A percentile compares a stretch with the other conserved stretches of the same genome.
Conservation (phyloP, 64 coral and sea anemone genomes). For the Montipora efflorescens region DNA sequence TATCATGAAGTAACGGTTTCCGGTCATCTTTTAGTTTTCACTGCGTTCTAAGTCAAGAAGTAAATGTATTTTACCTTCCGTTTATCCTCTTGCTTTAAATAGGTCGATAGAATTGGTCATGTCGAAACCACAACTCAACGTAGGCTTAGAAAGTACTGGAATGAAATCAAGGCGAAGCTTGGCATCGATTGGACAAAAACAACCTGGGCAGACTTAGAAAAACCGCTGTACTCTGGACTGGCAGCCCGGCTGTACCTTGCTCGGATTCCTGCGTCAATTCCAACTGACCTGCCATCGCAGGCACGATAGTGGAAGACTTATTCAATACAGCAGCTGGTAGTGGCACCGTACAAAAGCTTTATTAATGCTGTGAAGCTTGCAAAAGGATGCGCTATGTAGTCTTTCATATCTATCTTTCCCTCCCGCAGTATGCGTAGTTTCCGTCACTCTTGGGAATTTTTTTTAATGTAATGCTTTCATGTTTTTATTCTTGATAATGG, state of each 20-base stretch:
- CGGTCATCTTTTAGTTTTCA: no score
- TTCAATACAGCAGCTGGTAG: conserved; percentile 36
- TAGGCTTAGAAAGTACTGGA: conserved; percentile 59
- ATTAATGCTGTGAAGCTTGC: not conserved
- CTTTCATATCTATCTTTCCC: no score
- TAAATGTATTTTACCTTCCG: no score
- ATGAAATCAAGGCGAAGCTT: conserved; percentile 13
- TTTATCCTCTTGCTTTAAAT: conserved; percentile 13
- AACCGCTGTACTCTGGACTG: conserved; percentile 87
- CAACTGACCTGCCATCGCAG: conserved; percentile 43
- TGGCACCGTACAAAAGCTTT: conserved; percentile 62
- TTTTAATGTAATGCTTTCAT: no score
- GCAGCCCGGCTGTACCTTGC: conserved; percentile 78
- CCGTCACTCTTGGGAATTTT: no score
- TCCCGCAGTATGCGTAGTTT: no score
- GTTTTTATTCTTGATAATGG: no score
- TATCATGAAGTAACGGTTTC: no score
- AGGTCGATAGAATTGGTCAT: conserved; percentile 83
- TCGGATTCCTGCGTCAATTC: conserved; percentile 61
- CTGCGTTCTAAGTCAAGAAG: no score
- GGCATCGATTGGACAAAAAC: conserved; percentile 76
- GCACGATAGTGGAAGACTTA: conserved; percentile 85
- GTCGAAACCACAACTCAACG: conserved; percentile 31
- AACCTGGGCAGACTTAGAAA: conserved; percentile 48
- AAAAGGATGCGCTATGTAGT: no score